Percentiles rank a stretch among this genome's conserved stretches.
Evolutionary conservation across 2,113 vertebrate species (phyloP).

Genomic region (Apodemus speciosus): DNA sequence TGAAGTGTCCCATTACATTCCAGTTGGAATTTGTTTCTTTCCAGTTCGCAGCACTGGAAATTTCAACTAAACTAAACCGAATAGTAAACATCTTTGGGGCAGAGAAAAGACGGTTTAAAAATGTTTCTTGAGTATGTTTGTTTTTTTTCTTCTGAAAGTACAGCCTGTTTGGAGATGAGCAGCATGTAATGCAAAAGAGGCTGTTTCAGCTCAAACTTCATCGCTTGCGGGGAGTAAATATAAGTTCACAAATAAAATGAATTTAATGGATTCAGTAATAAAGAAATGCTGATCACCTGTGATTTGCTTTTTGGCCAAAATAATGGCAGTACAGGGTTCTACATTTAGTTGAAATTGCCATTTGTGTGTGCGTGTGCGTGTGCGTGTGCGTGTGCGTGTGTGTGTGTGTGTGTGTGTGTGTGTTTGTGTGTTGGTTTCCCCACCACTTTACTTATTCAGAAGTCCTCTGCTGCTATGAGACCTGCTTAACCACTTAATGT

Average conservation of each 20-base stretch:
- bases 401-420: neutral
- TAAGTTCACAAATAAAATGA: conserved; percentile 49
- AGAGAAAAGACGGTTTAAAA: conserved; percentile 27
- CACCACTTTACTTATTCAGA: conserved; percentile 65
- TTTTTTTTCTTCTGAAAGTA: neutral
- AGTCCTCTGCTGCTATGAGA: conserved; percentile 73
- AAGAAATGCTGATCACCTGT: neutral
- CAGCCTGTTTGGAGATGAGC: conserved; percentile 56
- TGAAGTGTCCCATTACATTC: conserved; percentile 7
- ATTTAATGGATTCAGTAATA: conserved; percentile 46
- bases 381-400: neutral
- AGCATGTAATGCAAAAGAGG: neutral
- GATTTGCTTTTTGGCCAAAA: conserved; percentile 59
- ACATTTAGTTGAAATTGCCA: conserved; percentile 74
- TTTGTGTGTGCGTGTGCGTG: neutral
- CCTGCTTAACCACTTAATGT: conserved; percentile 83
- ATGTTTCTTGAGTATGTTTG: neutral
- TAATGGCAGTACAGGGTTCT: conserved; percentile 2
- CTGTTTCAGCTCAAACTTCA: neutral
- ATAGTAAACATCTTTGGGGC: conserved; percentile 34
- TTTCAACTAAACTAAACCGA: neutral
- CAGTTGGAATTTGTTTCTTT: neutral
- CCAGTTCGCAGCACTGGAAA: neutral
- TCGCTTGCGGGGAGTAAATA: conserved; percentile 35
- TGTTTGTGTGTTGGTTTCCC: neutral